Percentiles rank a stretch among this genome's conserved stretches.
These are phyloP conservation scores for Xanthorhoe designata DNA, from an alignment of 2,888 invertebrate genomes.

Conservation along the genomic window DNA sequence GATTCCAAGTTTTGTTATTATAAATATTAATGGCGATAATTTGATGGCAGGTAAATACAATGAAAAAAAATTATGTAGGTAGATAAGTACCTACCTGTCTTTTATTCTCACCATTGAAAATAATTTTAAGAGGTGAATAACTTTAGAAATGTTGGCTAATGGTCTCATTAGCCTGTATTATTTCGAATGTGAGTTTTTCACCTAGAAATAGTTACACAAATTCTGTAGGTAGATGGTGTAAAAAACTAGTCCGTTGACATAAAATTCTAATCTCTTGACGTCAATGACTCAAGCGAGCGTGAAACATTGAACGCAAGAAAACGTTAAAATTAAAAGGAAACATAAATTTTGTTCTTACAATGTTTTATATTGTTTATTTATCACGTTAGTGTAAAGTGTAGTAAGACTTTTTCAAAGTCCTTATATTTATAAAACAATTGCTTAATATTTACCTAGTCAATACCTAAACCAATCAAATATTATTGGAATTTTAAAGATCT, in stretches of 20 bases:
- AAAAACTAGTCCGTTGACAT: slow-evolving; percentile 25
- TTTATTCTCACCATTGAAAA: not conserved
- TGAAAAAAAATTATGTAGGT: not conserved
- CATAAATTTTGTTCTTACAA: slow-evolving; percentile 31
- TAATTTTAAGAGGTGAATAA: slow-evolving; percentile 4
- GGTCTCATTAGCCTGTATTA: slow-evolving; percentile 20
- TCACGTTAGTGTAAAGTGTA: slow-evolving; percentile 30
- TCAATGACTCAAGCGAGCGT: slow-evolving; percentile 17
- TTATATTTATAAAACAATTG: not conserved
- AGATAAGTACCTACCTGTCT: not conserved
- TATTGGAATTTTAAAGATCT: not conserved
- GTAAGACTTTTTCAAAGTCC: not conserved
- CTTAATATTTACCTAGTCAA: not conserved
- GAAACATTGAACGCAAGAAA: slow-evolving; percentile 17
- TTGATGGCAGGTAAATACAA: not conserved
- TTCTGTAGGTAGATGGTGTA: slow-evolving; percentile 3
- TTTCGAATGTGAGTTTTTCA: not conserved
- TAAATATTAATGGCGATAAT: not conserved
- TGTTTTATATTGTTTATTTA: slow-evolving; percentile 44
- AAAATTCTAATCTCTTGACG: slow-evolving; percentile 24
- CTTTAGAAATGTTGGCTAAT: slow-evolving; percentile 13
- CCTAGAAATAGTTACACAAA: slow-evolving; percentile 3
- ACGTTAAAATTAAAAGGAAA: slow-evolving; percentile 19
- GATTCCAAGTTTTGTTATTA: slow-evolving; percentile 16
- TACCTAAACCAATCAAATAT: not conserved